These are phyloP conservation scores for Seriola quinqueradiata DNA, from an alignment of 2,113 vertebrate genomes.

Conservation along the genomic window DNA sequence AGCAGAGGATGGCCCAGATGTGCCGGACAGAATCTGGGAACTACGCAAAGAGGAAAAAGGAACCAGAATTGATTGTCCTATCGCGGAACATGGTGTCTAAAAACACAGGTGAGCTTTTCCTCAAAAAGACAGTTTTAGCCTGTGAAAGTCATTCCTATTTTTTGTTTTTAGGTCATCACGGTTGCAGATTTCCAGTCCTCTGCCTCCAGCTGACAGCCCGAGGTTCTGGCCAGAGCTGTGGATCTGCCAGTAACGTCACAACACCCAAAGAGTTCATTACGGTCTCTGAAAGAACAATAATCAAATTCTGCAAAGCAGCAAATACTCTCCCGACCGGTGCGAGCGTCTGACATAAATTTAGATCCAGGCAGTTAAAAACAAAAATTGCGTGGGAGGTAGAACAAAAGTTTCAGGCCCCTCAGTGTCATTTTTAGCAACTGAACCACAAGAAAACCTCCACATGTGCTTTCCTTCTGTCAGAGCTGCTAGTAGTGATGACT, in stretches of 20 bases:
- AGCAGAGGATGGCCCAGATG: slow-evolving; percentile 83
- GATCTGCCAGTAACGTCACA: slow-evolving; percentile 49
- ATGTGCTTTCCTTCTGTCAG: not conserved
- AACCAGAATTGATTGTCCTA: not conserved
- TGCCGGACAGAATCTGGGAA: slow-evolving; percentile 89
- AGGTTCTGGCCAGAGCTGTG: slow-evolving; percentile 17
- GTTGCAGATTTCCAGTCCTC: slow-evolving; percentile 16
- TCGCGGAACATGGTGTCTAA: not conserved
- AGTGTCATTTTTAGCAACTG: slow-evolving; percentile 5
- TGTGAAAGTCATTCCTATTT: not conserved
- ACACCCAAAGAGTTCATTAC: slow-evolving; percentile 29
- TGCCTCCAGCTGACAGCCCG: slow-evolving; percentile 9
- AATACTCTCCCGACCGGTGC: slow-evolving; percentile 7
- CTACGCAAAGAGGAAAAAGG: slow-evolving; percentile 75
- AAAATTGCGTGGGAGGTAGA: not conserved
- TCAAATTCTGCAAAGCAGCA: slow-evolving; percentile 26
- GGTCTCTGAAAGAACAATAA: slow-evolving; percentile 68
- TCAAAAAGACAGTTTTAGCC: not conserved
- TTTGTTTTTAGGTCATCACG: slow-evolving; percentile 12
- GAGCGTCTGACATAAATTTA: slow-evolving; percentile 51
- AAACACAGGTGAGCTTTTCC: not conserved
- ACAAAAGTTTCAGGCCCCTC: not conserved
- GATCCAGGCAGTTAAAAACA: slow-evolving; percentile 25
- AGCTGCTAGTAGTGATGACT: not conserved
- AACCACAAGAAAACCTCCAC: not conserved